Base-by-base conservation (phyloP, 2,113 vertebrate genomes). In the Macquaria ambigua region DNA sequence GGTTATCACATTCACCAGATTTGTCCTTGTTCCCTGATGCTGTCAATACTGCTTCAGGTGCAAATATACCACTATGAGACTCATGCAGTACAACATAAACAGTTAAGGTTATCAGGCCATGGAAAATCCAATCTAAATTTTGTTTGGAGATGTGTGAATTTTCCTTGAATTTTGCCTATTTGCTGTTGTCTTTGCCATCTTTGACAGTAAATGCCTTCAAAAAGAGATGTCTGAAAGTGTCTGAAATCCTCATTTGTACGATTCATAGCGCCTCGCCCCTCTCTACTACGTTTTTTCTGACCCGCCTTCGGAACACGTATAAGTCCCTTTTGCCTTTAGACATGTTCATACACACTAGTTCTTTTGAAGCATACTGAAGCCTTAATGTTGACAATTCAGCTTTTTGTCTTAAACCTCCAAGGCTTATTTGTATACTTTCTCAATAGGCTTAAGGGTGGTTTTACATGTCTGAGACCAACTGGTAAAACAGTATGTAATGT, bases 381-480 rank as follows among this genome's bases (percentile, higher is more conserved):
- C n/a, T 23, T 23, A 5, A 25, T 41, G 31, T 20, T 14, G 5
- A 64, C 50, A 41, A 12, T 66, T 25, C 34, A 67, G 0, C 34
- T 14, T 16, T n/a, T 46, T 20, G 25, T 50, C 43, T 10, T 20
- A 6, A 69, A 10, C 25, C 16, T 28, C 7, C 12, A 3, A 18
- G 37, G 9, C 10, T 76, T n/a, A 6, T 62, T 34, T 61, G 16
- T n/a, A 4, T 9, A 6, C 16, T 48, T 43, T 74, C 52, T 7
- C 37, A 8, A 5, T 11, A 58, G 21, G 12, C 0, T 63, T 56
- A 50, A 12, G 37, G 62, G 5, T 25, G 62, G 21, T 77, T 77
- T 63, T n/a, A 43, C 46, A n/a, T 73, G 68, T 68, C 55, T 39
- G 77, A 75, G 15, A 55, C 25, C 25, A 43, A 43, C 69, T n/a